Conservation (phyloP, 2,797 vertebrate genomes). For the Podarcis lilfordi region DNA sequence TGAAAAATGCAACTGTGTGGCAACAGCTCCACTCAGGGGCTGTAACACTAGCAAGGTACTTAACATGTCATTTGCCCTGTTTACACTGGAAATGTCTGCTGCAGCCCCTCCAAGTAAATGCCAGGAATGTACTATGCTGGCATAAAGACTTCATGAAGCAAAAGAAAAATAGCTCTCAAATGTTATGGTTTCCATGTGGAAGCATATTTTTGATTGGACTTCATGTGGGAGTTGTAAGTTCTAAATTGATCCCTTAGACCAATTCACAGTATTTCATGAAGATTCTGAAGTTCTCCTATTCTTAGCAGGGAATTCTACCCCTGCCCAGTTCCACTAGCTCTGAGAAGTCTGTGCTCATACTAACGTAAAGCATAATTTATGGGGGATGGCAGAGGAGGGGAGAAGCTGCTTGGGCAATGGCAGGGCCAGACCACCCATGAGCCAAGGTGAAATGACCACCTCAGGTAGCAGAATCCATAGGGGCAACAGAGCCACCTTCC, state of each 20-base stretch:
- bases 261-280: background rate
- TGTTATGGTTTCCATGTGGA: background rate
- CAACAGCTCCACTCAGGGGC: conserved; percentile 25
- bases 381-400: no score
- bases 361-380: background rate
- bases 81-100: background rate
- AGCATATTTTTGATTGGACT: background rate
- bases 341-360: background rate
- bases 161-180: background rate
- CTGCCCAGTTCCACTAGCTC: background rate
- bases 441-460: no score
- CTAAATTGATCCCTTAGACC: background rate
- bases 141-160: background rate
- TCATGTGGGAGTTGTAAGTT: no score
- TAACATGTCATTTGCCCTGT: background rate
- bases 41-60: background rate
- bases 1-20: background rate
- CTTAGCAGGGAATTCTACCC: no score
- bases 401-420: no score
- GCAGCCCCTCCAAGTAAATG: background rate
- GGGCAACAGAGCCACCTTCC: no score
- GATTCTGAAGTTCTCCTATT: background rate
- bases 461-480: no score
- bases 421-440: no score
- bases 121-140: background rate